Base-by-base conservation (phyloP, 2,797 vertebrate species). In the Falco berigora region DNA sequence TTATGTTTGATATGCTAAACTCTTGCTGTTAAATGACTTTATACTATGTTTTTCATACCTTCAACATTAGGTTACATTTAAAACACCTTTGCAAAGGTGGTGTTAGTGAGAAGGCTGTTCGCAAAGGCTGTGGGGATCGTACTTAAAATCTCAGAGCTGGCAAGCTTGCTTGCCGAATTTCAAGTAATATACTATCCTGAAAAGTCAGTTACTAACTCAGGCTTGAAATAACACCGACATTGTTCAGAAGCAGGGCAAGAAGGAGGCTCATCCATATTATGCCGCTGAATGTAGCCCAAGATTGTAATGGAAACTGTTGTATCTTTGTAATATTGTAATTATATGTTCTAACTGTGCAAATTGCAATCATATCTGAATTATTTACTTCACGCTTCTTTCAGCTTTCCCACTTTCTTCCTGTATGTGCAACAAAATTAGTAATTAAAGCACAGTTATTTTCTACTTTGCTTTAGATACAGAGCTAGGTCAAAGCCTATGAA, bases 11-110 rank as follows among this genome's bases (percentile, higher is more conserved):
- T 75, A 56, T 47, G 30, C 49, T 61, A 80, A 86, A 56, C 69
- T 88, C 42, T 49, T 91, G 42, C 74, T 96, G 78, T 93, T 95
- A 88, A 90, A 75, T 95, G 77, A 56, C 79, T 93, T 73, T 34
- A 36, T 62, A 28, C 47, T 83, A 3, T 38, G 64, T 53, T 90
- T 80, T 94, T 86, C 55, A 15, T 77, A 85, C 79, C 75, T 76
- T 96, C 86, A 64, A 24, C 22, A 61, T 69, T 47, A 90, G 34
- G n/a, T 84, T 67, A 46, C 56, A 24, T 69, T 85, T 69, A 88
- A 91, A 94, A 72, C 50, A 23, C 32, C 56, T 56, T 89, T 56
- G 30, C 40, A 38, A 52, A 86, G 55, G 8, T 42, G 8, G 52
- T 93, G 42, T 25, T 63, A 64, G 28, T 67, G 67, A 62, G 53